Percentiles rank a stretch among this genome's conserved stretches.
phyloP scores from a whole-genome alignment of 2,113 vertebrate species.

The human (Homo sapiens) region GRCh38 chr2:205564001-205564500 shows the following conservation, averaged over 20 bases:
- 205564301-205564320: neutral
- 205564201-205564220: neutral
- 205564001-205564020: neutral
- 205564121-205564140: neutral
- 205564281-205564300: neutral
- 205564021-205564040: neutral
- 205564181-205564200: neutral
- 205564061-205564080: slow-evolving; percentile 39
- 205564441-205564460: neutral
- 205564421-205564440: slow-evolving; percentile 11
- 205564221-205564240: neutral
- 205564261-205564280: neutral
- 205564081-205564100: neutral
- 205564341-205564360: neutral
- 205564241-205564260: neutral
- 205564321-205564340: neutral
- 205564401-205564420: slow-evolving; percentile 2
- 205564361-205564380: neutral
- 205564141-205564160: neutral
- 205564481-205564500: neutral
- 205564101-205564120: neutral
- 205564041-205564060: neutral
- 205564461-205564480: neutral
- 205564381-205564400: slow-evolving; percentile 1
- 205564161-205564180: neutral